Conservation (phyloP, 2,113 vertebrate species). For the Tylochromis polylepis region DNA sequence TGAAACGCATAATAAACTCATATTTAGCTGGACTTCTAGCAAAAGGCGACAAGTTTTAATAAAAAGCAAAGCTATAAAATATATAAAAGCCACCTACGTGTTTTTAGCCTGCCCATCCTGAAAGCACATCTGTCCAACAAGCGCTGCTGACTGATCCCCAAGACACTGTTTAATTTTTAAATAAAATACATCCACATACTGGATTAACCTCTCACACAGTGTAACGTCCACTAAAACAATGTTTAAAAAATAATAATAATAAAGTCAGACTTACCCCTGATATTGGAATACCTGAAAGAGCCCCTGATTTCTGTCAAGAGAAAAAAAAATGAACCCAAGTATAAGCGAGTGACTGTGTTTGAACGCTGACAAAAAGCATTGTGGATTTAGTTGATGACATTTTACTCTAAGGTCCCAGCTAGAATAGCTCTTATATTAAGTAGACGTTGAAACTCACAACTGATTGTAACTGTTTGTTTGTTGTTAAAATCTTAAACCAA, state of each 20-base stretch:
- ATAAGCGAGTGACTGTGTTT: not conserved
- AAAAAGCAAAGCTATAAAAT: not conserved
- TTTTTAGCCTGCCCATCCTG: conserved; percentile 91
- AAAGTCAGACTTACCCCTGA: conserved; percentile 83
- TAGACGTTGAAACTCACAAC: not conserved
- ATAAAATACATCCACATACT: not conserved
- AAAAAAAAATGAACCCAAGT: not conserved
- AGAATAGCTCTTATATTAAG: not conserved
- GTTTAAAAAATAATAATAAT: fast-evolving
- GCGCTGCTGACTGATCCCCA: conserved; percentile 87
- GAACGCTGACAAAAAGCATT: not conserved
- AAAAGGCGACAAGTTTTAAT: not conserved
- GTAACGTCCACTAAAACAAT: not conserved
- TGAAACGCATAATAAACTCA: conserved; percentile 35
- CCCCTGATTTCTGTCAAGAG: conserved; percentile 81
- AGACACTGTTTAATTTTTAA: conserved; percentile 52
- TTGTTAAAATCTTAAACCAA: not conserved
- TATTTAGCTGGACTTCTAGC: not conserved
- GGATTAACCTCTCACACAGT: not conserved
- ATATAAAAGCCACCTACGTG: conserved; percentile 83
- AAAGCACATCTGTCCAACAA: conserved; percentile 96
- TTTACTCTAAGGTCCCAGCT: too few relatives aligned
- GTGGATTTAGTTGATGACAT: too few relatives aligned
- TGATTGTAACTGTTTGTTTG: not conserved
- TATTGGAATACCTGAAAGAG: conserved; percentile 88